phyloP scores from a whole-genome alignment of 2,113 vertebrate species.

The Hoplias malabaricus region DNA sequence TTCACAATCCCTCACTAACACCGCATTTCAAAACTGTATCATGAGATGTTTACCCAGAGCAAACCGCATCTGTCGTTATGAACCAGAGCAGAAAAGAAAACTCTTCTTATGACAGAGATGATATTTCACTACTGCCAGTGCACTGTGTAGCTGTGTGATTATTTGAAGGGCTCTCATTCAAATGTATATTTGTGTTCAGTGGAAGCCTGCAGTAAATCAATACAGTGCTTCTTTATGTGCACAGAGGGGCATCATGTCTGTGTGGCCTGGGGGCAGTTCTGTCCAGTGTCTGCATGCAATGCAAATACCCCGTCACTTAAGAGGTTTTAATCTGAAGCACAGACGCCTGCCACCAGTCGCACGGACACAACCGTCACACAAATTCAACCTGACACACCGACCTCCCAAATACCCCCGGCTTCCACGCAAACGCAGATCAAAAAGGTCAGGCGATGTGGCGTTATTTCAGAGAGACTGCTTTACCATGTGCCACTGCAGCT shows the following conservation, averaged over 20 bases:
- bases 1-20: too few species aligned
- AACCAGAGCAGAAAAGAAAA: too few species aligned
- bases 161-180: background rate
- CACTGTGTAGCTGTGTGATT: background rate
- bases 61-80: too few species aligned
- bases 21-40: too few species aligned
- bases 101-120: background rate
- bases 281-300: constrained; percentile 62
- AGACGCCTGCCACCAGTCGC: constrained; percentile 5
- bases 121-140: background rate
- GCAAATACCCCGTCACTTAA: constrained; percentile 61
- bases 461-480: constrained; percentile 4
- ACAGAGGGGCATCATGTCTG: constrained; percentile 50
- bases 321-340: constrained; percentile 34
- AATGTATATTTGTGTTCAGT: background rate
- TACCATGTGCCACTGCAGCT: background rate
- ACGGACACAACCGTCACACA: constrained; percentile 43
- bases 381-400: constrained; percentile 44
- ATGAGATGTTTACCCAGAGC: too few species aligned
- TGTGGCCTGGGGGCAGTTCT: constrained; percentile 51
- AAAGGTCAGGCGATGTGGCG: constrained; percentile 14
- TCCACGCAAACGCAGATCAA: constrained; percentile 39
- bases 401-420: constrained; percentile 17
- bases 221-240: constrained; percentile 42
- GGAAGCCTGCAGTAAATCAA: constrained; percentile 26